Base-by-base conservation (phyloP, 2,113 vertebrate genomes). In the Nothocercus julius region DNA sequence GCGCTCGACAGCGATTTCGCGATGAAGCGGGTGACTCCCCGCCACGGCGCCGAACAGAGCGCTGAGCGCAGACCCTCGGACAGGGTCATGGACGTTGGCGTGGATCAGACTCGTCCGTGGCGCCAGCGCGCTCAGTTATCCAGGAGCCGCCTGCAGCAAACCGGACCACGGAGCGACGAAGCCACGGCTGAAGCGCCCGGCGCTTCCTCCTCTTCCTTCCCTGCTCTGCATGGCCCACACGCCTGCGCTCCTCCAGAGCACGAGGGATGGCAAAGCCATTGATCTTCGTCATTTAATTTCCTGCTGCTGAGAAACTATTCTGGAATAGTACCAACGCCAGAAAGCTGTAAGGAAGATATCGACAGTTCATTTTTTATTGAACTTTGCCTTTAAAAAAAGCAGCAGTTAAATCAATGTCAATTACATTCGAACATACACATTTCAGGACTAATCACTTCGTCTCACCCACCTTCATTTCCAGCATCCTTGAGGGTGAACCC, bases 381-480 rank as follows among this genome's bases (percentile, higher is more conserved):
- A 54, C 90, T 70, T 85, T 91, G 51, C n/a, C 53, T 75, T 88
- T 59, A 1, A 3, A 36, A 85, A 84, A 64, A 73, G 49, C 51
- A 47, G 6, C 38, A 22, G 38, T 79, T 84, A 81, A 84, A 88
- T 93, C 80, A 3, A 92, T 82, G 73, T 78, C 79, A 78, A 76
- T 95, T 88, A 76, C 87, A 81, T 28, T 64, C 82, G 84, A 95
- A 96, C 77, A 81, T 75, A 36, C 47, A 78, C 62, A 24, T 86
- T 91, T 78, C 47, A 72, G 77, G 47, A 68, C 56, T 90, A 78
- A 83, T 69, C 61, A 28, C 62, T 81, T 94, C 84, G 49, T 84
- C 28, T 90, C 54, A 81, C 9, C 5, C 13, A 73, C 49, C 36
- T 84, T 91, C 44, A 74, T 87, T 87, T 87, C 70, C 59, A 72